These are phyloP conservation scores for Glyptemys insculpta DNA, from an alignment of 2,797 vertebrate genomes.

Conservation along the genomic window DNA sequence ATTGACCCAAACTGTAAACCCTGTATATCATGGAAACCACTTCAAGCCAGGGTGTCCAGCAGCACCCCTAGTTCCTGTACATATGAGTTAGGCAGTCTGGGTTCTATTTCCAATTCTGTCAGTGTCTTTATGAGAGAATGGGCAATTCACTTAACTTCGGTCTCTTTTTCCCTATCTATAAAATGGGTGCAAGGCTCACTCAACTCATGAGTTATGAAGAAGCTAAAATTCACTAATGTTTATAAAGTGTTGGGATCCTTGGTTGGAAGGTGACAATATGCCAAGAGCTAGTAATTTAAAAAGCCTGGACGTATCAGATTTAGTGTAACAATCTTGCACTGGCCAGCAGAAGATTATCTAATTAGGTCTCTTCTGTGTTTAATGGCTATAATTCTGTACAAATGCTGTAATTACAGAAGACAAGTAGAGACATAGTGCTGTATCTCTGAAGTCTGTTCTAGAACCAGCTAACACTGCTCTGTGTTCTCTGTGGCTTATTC, in stretches of 20 bases:
- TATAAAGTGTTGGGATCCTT: neutral
- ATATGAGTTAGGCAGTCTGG: neutral
- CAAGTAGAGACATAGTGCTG: neutral
- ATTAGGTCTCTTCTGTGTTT: neutral
- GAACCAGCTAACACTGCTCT: neutral
- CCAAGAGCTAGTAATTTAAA: neutral
- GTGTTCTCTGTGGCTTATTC: neutral
- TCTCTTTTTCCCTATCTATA: neutral
- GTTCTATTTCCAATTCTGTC: neutral
- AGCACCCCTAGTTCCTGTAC: too few species aligned
- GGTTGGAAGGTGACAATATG: neutral
- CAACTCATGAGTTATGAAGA: neutral
- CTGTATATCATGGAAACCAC: too few species aligned
- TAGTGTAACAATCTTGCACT: neutral
- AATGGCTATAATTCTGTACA: neutral
- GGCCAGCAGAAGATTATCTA: neutral
- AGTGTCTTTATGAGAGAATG: fast-evolving
- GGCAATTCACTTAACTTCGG: neutral
- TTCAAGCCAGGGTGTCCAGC: too few species aligned
- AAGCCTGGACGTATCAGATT: neutral
- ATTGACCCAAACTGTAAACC: too few species aligned
- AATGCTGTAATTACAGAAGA: neutral
- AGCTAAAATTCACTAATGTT: neutral
- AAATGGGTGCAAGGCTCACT: neutral
- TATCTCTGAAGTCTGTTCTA: neutral